Base-by-base conservation (phyloP, 2,113 vertebrate genomes). In the Acrocephalus arundinaceus region DNA sequence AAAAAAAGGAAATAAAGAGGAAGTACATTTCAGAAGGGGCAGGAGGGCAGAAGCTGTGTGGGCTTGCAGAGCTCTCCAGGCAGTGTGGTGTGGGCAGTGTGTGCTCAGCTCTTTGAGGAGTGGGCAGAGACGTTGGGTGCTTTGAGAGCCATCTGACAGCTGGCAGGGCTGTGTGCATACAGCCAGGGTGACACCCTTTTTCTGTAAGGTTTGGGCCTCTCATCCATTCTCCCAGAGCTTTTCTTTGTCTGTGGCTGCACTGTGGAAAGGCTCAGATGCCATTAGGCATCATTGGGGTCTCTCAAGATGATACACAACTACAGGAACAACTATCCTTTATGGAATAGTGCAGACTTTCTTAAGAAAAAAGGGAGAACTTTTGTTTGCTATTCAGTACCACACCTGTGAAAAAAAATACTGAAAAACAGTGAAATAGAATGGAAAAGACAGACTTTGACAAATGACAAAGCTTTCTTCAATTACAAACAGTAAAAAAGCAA, bases 401-500 rank as follows among this genome's bases (percentile, higher is more conserved):
- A 86, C 19, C 23, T 65, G 15, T 85, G 1, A 63, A 93, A 94
- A 95, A 75, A 89, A 95, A 92, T 76, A 72, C 89, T 77, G 70
- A 87, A 83, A 97, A 96, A 91, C 80, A 91, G 21, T 81, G 86
- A 97, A 88, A 95, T 91, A 82, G 43, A 87, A 71, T 87, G 67
- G 39, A 83, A 81, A 94, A 92, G 43, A 39, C 33, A 68, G 90
- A 90, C 77, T 62, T 67, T 91, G 92, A 96, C 67, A 95, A 96
- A 96, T 96, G 91, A 63, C 87, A 94, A 92, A 94, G 66, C 58
- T 79, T 95, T 39, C 21, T 94, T 97, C 48, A 68, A 90, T 97
- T 97, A 92, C 89, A 95, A 94, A 81, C 57, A 95, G 62, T 45
- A 87, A 89, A 89, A 93, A 96, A 96, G 35, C 90, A 97, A 93